Evolutionary conservation across 2,888 invertebrate genomes (phyloP), one percentile per base, ranked within the genome.

Genomic region (Tromatobia lineatoria): DNA sequence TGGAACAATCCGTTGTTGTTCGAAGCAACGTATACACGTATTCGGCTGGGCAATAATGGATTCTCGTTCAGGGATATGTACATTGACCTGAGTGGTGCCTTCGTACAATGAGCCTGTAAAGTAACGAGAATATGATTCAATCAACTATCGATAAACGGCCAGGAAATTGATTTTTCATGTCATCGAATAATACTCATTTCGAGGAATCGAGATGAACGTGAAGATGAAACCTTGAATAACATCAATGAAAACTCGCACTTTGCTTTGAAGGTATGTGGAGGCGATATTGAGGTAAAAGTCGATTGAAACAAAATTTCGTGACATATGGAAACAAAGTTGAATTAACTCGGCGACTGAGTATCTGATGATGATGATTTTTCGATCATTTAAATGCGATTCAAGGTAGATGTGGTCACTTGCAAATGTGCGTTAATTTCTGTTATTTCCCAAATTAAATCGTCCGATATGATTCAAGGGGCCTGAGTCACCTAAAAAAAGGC

Each of bases 41-140:
- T 73, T 15, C 90, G 88, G 71, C 87, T 89, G 3, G 91, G 91
- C 64, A 91, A 73, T 4, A 87, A 67, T 20, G 87, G 88, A 71
- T 87, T 82, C 73, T 90, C 90, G 71, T 90, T 73, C 42, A 91
- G 52, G 4, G 88, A 89, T 47, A 89, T 73, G 73, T 90, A 90
- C 42, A 90, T 90, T 29, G 89, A 87, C n/a, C 88, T 82, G 57
- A 91, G 87, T 75, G 89, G 86, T 77, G 84, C 82, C 85, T 92
- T 92, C 66, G 90, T 91, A 81, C 91, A 92, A 80, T 89, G 86
- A 88, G 87, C 89, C 91, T 90, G 88, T 78, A 87, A 87, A 78
- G 61, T 71, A 77, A 67, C 20, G 45, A 42, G 69, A 70, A 34
- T 20, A 57, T 69, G 38, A 59, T 71, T 54, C 57, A 20, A 71